Base-by-base conservation (phyloP, 2,113 vertebrate species). In the Cariama cristata region DNA sequence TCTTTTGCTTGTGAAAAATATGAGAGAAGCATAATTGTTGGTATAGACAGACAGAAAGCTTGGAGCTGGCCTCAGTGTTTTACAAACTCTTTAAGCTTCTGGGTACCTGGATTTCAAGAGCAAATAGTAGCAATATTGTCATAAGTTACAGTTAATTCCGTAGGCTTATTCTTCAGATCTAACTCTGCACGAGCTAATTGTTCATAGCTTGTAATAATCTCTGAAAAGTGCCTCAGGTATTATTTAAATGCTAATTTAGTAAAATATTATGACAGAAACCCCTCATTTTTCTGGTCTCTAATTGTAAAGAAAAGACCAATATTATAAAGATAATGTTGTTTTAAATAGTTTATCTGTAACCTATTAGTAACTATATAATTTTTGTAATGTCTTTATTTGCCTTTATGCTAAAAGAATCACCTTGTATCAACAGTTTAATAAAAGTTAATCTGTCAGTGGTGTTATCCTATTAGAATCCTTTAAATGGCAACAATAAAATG, bases 401-500 rank as follows among this genome's bases (percentile, higher is more conserved):
- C 47, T 93, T 82, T 4, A 64, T 49, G 38, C 40, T 66, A 45
- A 82, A 94, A 79, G 26, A 90, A 59, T 86, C 12, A 56, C 91
- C 44, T 88, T 83, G 40, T 83, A 67, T 87, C 60, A 94, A 72
- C 60, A 79, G 35, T 76, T 93, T 82, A 91, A 90, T 95, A 91
- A 95, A 96, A 77, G 66, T 85, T 95, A 92, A 90, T n/a, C 86
- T 94, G 45, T 81, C 64, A 60, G 3, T 66, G 23, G 11, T 66
- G 32, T 91, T 82, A 79, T n/a, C 32, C 66, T 55, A 18, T 81
- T 86, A 92, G 63, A 92, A 74, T 86, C 38, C 28, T 92, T 87
- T 73, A 75, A 87, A 87, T 72, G 52, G 40, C 50, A 93, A 63
- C 45, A 64, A 55, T 89, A 76, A 84, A 93, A 52, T 64, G 28